phyloP scores from a whole-genome alignment of 64 coral and sea anemone species.

The Stichodactyla mertensii region DNA sequence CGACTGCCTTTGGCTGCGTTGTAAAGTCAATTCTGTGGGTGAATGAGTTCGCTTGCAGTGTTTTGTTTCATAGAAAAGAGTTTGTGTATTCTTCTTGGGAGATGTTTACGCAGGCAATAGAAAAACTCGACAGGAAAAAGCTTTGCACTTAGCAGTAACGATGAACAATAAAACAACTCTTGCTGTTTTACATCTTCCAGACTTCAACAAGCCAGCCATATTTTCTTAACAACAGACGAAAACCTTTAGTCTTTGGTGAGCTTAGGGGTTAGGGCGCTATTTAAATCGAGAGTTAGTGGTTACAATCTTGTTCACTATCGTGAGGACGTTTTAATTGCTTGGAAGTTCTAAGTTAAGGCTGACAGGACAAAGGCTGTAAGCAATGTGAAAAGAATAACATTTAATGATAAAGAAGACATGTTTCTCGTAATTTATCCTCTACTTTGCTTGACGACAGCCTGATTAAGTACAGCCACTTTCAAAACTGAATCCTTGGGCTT shows the following conservation, averaged over 20 bases:
- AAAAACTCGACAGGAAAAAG: constrained; percentile 4
- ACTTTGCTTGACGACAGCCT: background rate
- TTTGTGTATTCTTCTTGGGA: background rate
- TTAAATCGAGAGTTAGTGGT: background rate
- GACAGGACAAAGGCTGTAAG: background rate
- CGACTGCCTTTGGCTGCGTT: background rate
- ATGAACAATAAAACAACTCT: background rate
- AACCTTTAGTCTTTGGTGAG: background rate
- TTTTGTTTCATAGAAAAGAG: background rate
- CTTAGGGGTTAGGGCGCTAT: background rate
- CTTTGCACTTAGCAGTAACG: background rate
- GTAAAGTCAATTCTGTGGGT: background rate
- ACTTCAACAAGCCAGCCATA: background rate
- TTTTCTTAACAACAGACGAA: background rate
- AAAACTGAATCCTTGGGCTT: background rate
- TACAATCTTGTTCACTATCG: background rate
- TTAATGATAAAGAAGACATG: background rate
- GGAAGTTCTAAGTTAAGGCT: background rate
- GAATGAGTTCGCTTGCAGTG: background rate
- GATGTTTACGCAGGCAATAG: background rate
- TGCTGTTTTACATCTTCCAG: background rate
- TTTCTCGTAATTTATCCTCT: background rate
- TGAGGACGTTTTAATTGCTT: too few species aligned
- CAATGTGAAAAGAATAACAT: background rate
- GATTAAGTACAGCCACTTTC: background rate